Evolutionary conservation across 2,113 vertebrate genomes (phyloP).

Genomic region (Neofelis nebulosa): DNA sequence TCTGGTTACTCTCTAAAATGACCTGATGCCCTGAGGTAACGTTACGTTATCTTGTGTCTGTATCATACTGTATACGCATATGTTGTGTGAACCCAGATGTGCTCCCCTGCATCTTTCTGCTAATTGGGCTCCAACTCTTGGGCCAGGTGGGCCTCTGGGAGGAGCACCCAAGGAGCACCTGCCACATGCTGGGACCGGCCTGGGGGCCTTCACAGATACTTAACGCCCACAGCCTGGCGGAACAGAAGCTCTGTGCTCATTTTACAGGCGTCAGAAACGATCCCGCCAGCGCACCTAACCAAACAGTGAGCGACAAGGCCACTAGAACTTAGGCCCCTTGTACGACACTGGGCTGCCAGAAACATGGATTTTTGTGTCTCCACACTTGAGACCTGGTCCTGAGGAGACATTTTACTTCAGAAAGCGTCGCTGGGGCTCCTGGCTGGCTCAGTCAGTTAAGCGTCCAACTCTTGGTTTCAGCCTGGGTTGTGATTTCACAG

Average conservation of each 20-base stretch:
- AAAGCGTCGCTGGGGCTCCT: not conserved
- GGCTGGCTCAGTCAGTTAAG: no score
- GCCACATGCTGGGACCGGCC: not conserved
- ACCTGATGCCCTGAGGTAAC: not conserved
- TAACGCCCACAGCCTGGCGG: not conserved
- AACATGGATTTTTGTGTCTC: not conserved
- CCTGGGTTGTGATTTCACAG: no score
- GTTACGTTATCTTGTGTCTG: not conserved
- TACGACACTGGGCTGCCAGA: not conserved
- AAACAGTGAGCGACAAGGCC: not conserved
- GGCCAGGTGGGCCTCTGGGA: not conserved
- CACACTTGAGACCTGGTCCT: not conserved
- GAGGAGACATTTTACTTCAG: not conserved
- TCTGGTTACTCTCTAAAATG: not conserved
- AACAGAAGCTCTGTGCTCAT: fast-evolving
- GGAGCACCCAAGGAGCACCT: not conserved
- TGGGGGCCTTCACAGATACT: fast-evolving
- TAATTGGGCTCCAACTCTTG: not conserved
- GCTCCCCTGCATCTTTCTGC: not conserved
- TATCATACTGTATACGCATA: fast-evolving
- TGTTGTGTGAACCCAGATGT: fast-evolving
- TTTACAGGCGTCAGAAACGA: not conserved
- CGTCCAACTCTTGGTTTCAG: no score
- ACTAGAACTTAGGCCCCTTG: fast-evolving
- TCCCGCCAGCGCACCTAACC: no score